Conservation (phyloP, 1,140 invertebrate genomes). For the Drosophila bocki region DNA sequence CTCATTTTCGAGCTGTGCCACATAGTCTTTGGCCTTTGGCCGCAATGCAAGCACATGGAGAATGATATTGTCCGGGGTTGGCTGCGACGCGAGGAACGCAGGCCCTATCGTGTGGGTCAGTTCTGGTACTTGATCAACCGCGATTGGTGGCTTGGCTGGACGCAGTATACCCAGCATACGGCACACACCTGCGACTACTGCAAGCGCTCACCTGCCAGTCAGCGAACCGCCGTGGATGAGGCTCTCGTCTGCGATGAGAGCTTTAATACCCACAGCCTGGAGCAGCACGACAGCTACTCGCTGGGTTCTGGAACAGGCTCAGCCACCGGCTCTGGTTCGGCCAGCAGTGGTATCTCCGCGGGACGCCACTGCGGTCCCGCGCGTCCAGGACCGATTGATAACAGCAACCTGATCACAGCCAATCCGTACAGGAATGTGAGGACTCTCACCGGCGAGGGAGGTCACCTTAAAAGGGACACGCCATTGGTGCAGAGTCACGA, state of each 20-base stretch:
- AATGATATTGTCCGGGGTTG: conserved; percentile 92
- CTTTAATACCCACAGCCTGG: conserved; percentile 88
- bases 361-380: conserved; percentile 76
- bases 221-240: conserved; percentile 85
- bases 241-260: conserved; percentile 88
- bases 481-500: conserved; percentile 90
- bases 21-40: conserved; percentile 93
- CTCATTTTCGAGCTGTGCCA: conserved; percentile 95
- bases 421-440: conserved; percentile 87
- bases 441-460: conserved; percentile 94
- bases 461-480: conserved; percentile 90
- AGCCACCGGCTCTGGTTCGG: conserved; percentile 53
- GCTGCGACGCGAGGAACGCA: conserved; percentile 90
- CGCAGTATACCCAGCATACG: conserved; percentile 88
- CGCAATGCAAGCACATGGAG: conserved; percentile 92
- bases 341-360: conserved; percentile 87
- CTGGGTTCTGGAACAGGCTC: conserved; percentile 74
- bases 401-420: conserved; percentile 88
- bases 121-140: conserved; percentile 94
- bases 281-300: conserved; percentile 86
- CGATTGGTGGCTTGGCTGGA: conserved; percentile 94
- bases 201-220: conserved; percentile 59
- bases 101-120: conserved; percentile 91
- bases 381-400: conserved; percentile 92
- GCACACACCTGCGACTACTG: conserved; percentile 81